phyloP scores from a whole-genome alignment of 2,113 vertebrate genomes.

The Phaethon lepturus region DNA sequence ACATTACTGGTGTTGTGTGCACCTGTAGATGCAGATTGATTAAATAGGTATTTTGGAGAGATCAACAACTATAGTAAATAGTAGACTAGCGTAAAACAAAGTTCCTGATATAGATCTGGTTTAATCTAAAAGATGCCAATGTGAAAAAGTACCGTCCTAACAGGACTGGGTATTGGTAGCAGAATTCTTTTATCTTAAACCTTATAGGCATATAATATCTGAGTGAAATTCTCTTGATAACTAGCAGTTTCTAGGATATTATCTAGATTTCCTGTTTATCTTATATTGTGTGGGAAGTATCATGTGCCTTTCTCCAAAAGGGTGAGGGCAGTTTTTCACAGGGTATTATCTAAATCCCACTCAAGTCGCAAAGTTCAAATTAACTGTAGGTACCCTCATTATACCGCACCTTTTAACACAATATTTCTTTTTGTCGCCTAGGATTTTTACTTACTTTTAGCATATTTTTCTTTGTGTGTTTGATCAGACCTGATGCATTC shows the following conservation, averaged over 20 bases:
- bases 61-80: not conserved
- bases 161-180: not conserved
- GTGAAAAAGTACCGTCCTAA: not conserved
- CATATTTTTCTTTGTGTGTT: not conserved
- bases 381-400: not conserved
- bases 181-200: not conserved
- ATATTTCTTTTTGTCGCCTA: not conserved
- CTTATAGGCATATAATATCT: not conserved
- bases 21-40: not conserved
- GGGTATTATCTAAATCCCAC: not conserved
- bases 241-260: not conserved
- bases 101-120: not conserved
- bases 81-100: not conserved
- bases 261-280: not conserved
- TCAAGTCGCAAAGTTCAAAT: fast-evolving
- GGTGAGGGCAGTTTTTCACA: not conserved
- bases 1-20: not conserved
- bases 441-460: not conserved
- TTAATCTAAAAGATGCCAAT: not conserved
- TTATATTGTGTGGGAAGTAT: not conserved
- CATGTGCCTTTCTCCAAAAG: not conserved
- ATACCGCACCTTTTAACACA: not conserved
- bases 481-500: not conserved
- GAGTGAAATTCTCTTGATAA: not conserved
- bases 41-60: not conserved